A percentile compares a stretch with the other conserved stretches of the same genome.
These are phyloP conservation scores for Bradypodion ventrale DNA, from an alignment of 2,797 vertebrate species.

Conservation along the genomic window DNA sequence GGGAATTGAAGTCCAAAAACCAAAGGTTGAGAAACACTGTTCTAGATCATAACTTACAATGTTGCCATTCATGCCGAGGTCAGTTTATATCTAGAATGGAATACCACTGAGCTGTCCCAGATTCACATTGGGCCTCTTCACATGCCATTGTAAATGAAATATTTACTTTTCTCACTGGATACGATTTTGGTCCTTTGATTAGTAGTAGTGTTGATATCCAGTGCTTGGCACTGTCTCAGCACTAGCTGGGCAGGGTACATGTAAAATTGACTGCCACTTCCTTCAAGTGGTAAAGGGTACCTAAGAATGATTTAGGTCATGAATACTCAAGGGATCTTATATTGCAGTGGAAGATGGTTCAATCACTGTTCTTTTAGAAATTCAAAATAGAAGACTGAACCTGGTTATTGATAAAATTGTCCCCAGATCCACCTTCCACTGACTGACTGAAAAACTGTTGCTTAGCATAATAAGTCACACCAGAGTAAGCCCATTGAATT, in stretches of 20 bases:
- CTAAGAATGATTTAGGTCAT: background rate
- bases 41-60: background rate
- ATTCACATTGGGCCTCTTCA: background rate
- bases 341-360: background rate
- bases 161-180: background rate
- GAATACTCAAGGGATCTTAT: background rate
- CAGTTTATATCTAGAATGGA: background rate
- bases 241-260: background rate
- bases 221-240: too few species aligned
- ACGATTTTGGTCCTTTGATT: background rate
- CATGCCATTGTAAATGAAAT: background rate
- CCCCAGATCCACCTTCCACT: background rate
- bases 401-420: background rate
- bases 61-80: background rate
- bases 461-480: too few species aligned
- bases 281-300: background rate
- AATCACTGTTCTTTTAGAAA: background rate
- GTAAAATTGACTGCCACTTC: background rate
- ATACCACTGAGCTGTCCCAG: background rate
- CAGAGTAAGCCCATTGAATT: too few species aligned
- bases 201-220: background rate
- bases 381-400: background rate
- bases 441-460: too few species aligned
- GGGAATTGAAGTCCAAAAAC: too few species aligned
- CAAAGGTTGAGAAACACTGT: too few species aligned